Base-by-base conservation (phyloP, 2,888 invertebrate species). In the Cantharis rufa region DNA sequence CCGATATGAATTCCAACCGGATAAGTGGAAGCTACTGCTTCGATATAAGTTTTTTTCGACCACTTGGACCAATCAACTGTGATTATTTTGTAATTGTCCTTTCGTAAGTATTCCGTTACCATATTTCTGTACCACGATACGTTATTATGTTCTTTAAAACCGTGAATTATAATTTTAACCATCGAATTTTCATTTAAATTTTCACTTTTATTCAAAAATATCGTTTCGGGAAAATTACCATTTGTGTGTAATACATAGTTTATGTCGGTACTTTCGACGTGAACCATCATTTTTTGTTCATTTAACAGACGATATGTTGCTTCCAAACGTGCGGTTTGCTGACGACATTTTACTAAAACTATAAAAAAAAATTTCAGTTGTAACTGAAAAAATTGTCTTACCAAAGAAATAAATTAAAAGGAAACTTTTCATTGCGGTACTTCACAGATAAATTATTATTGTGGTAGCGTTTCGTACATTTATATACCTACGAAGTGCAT, bases 1-100 rank as follows among this genome's bases (percentile, higher is more conserved):
- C 84, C 86, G 1, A 87, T 81, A 15, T 72, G 66, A 28, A 80
- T 81, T 82, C 86, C 86, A 21, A 86, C 82, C 15, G 73, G 48
- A 69, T 81, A 79, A 1, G 83, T 82, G 74, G 82, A 83, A 70
- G 78, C 76, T 0, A 85, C 84, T 2, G 87, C 84, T n/a, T 84
- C 81, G 28, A 83, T 72, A 74, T 88, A 88, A n/a, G 83, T 80
- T 15, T 81, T 80, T 61, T 84, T 81, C 3, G 87, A 85, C 13
- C 82, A 82, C 61, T 80, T 80, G 18, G 84, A 84, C 91, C 91
- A 91, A 82, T 91, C 90, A 1, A 91, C 87, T 10, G 87, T 86
- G 24, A 91, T 87, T 3, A 91, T 85, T 79, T 91, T 91, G 76
- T 85, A 88, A 78, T 89, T 85, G 1, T 83, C 87, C n/a, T 78